Evolutionary conservation across 2,113 vertebrate species (phyloP).

Genomic region (Eudyptes chrysolophus): DNA sequence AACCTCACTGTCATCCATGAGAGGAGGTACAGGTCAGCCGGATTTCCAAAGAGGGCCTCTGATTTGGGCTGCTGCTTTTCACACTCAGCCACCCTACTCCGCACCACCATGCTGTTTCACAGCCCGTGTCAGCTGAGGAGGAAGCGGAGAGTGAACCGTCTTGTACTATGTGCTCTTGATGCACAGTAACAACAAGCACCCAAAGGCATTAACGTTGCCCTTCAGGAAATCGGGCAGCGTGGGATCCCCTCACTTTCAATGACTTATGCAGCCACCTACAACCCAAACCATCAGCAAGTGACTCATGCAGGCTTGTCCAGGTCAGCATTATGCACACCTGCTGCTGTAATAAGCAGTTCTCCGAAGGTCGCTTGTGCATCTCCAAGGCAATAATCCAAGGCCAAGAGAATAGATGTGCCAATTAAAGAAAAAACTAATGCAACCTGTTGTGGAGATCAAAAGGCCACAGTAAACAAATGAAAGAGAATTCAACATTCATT

Average conservation of each 20-base stretch:
- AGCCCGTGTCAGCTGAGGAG: not conserved
- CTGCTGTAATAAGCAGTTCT: conserved; percentile 48
- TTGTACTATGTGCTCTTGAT: not conserved
- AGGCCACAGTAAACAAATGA: not conserved
- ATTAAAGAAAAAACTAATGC: conserved; percentile 15
- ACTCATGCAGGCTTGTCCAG: not conserved
- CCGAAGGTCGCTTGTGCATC: not conserved
- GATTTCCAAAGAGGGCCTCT: not conserved
- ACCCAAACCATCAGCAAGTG: not conserved
- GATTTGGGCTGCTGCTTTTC: not conserved
- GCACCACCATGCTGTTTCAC: not conserved
- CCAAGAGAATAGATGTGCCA: conserved; percentile 10
- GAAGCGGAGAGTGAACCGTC: not conserved
- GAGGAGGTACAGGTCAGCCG: not conserved
- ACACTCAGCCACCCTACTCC: not conserved
- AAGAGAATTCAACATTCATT: not conserved
- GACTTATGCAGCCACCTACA: conserved; percentile 8
- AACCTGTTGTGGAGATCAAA: not conserved
- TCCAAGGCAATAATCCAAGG: conserved; percentile 46
- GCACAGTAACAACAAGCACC: not conserved
- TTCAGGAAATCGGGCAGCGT: not conserved
- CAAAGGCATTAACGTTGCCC: not conserved
- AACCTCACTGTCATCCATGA: not conserved
- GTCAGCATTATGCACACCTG: conserved; percentile 7
- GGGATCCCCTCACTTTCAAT: not conserved